Evolutionary conservation across 2,888 invertebrate genomes (phyloP), one percentile per base, ranked within the genome.

Genomic region (Disparrhopalites patrizii): DNA sequence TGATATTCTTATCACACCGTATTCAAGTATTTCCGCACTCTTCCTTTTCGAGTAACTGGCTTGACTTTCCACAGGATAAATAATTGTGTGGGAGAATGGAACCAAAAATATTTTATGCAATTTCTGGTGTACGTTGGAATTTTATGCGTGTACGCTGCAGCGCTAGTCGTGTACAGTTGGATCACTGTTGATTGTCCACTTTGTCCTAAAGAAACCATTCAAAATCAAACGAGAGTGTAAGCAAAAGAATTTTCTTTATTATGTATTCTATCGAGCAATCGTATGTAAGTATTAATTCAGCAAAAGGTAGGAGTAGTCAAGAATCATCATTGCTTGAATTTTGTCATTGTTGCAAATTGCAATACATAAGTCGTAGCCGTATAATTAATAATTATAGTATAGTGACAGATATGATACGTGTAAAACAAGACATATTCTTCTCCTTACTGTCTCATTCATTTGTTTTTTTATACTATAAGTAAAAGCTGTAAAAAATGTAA

Each of bases 61-160:
- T 36, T 36, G 15, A 36, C 7, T 36, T 36, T 36, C 7, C 36
- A 36, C 73, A 83, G 85, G 91, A 92, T 93, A 55, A 94, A 94
- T 79, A 94, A 94, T 79, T 93, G 93, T 79, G 91, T 93, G 4
- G 93, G 93, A 50, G 93, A 93, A 80, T 85, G 86, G 76, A 93
- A 94, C 82, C 93, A 93, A 81, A 93, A 92, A 79, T 93, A 89
- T 81, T 93, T 93, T 80, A 85, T 93, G 72, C 90, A 93, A 78
- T 93, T 93, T 82, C 82, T 91, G 70, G 82, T 91, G 47, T 92
- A 90, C 78, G 90, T 90, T 67, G 89, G 87, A 63, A 79, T 84
- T 54, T 79, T 87, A 68, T 83, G 86, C 1, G 73, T 83, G 0
- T 89, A 90, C 78, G 85, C 89, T 8, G 83, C 89, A 47, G 81